phyloP scores from a whole-genome alignment of 1,140 invertebrate genomes.

The Centruroides vittatus region DNA sequence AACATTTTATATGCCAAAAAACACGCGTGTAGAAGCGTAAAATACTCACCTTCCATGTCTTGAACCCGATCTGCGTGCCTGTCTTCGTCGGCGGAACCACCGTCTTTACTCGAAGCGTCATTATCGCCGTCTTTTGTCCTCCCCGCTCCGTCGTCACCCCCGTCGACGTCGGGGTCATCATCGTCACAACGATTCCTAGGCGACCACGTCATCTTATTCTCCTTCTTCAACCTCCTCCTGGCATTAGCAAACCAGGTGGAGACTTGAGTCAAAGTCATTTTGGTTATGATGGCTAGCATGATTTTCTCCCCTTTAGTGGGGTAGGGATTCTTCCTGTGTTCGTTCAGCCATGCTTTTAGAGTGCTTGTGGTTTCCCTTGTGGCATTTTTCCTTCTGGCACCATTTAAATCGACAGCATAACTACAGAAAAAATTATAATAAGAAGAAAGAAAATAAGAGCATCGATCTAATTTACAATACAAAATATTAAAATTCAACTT shows the following conservation, averaged over 20 bases:
- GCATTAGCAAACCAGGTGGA: conserved; percentile 48
- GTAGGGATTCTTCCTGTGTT: conserved; percentile 72
- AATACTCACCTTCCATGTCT: background rate
- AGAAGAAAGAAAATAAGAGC: too few species aligned
- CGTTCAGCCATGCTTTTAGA: conserved; percentile 79
- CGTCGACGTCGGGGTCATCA: conserved; percentile 23
- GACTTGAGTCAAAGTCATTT: conserved; percentile 44
- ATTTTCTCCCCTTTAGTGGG: conserved; percentile 46
- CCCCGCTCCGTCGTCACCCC: conserved; percentile 7
- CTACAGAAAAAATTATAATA: conserved; percentile 35
- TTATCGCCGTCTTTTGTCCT: conserved; percentile 7
- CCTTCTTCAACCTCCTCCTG: conserved; percentile 38
- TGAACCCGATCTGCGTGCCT: background rate
- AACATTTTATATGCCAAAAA: too few species aligned
- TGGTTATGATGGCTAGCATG: conserved; percentile 42
- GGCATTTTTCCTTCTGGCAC: conserved; percentile 83
- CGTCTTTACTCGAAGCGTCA: conserved; percentile 1
- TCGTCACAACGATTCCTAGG: conserved; percentile 35
- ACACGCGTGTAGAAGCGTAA: too few species aligned
- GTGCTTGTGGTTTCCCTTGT: conserved; percentile 94
- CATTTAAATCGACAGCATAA: conserved; percentile 80
- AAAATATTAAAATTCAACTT: too few species aligned
- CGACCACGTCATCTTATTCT: conserved; percentile 45
- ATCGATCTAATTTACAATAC: too few species aligned
- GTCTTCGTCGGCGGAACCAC: conserved; percentile 3